Conservation (phyloP, 2,888 invertebrate genomes). For the Amphipyra berbera region DNA sequence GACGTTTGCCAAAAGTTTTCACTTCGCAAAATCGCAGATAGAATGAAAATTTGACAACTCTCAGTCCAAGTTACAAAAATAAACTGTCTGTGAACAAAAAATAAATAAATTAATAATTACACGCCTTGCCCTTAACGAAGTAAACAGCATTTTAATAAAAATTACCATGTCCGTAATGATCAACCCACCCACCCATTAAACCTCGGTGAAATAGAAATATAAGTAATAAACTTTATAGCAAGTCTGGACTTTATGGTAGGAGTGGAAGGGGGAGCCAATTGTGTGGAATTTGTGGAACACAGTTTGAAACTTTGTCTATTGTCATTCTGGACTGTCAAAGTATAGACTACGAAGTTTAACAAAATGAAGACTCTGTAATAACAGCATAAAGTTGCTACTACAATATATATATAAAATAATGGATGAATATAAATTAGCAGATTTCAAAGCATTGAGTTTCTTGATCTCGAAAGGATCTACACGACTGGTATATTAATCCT, state of each 20-base stretch:
- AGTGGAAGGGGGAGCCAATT: not conserved
- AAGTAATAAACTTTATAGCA: not conserved
- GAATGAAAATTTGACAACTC: conserved; percentile 44
- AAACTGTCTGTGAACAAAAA: conserved; percentile 16
- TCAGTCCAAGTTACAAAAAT: conserved; percentile 20
- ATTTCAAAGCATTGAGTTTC: conserved; percentile 1
- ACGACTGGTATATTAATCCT: conserved; percentile 15
- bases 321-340: not conserved
- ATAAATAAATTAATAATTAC: conserved; percentile 10
- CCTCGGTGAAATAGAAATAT: too few relatives aligned
- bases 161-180: not conserved
- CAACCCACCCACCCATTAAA: not conserved
- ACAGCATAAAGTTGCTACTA: not conserved
- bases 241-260: not conserved
- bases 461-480: conserved; percentile 1
- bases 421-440: not conserved
- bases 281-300: not conserved
- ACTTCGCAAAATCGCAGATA: conserved; percentile 35
- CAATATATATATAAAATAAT: not conserved
- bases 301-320: not conserved
- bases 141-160: conserved; percentile 2
- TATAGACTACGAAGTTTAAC: not conserved
- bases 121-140: not conserved
- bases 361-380: not conserved
- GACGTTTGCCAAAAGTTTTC: conserved; percentile 48